Conservation (phyloP, 2,797 vertebrate species). For the Poecilia wingei region DNA sequence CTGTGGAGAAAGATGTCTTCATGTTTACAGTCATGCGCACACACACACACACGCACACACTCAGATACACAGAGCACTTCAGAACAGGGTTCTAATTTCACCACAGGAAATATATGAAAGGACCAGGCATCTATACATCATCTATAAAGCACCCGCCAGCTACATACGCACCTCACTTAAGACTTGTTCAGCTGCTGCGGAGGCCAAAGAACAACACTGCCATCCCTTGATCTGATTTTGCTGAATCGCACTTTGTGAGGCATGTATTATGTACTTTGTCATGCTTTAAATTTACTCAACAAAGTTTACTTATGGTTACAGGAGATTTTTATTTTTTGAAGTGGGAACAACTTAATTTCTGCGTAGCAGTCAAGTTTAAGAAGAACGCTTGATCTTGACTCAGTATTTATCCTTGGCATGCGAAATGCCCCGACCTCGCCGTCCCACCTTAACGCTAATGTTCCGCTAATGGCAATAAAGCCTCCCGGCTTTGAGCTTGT, state of each 20-base stretch:
- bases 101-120: slow-evolving; percentile 83
- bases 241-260: slow-evolving; percentile 25
- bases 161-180: slow-evolving; percentile 65
- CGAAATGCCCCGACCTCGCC: slow-evolving; percentile 10
- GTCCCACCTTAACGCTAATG: slow-evolving; percentile 53
- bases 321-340: not conserved
- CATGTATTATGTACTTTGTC: slow-evolving; percentile 25
- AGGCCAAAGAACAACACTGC: slow-evolving; percentile 38
- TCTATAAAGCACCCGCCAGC: slow-evolving; percentile 70
- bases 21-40: slow-evolving; percentile 71
- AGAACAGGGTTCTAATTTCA: slow-evolving; percentile 80
- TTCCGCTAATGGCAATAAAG: slow-evolving; percentile 52
- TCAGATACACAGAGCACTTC: slow-evolving; percentile 61
- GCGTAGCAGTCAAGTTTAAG: not conserved
- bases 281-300: slow-evolving; percentile 16
- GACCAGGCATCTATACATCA: slow-evolving; percentile 82
- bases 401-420: slow-evolving; percentile 14
- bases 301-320: slow-evolving; percentile 3
- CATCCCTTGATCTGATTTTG: slow-evolving; percentile 36
- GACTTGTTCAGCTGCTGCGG: slow-evolving; percentile 30
- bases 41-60: slow-evolving; percentile 23
- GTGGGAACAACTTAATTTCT: not conserved
- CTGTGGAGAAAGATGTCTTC: slow-evolving; percentile 78
- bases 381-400: slow-evolving; percentile 13
- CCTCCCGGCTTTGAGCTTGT: slow-evolving; percentile 65